Evolutionary conservation across 2,797 vertebrate genomes (phyloP), one percentile per base, ranked within the genome.

Genomic region (Parotocinclus haroldoi): DNA sequence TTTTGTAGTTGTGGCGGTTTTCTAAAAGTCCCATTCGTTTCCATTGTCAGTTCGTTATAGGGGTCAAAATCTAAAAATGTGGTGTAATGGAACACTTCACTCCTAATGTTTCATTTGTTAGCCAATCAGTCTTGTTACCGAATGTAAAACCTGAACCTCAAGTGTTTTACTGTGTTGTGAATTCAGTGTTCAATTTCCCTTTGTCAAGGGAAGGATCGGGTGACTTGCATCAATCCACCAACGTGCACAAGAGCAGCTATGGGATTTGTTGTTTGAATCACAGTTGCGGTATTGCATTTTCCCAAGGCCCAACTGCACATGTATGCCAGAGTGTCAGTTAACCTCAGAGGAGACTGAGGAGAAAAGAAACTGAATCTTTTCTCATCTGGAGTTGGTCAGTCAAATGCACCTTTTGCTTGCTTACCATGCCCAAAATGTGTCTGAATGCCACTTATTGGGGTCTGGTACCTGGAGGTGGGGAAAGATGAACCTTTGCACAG

Each of bases 401-500:
- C 36, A 56, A 64, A 60, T 81, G 86, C 78, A 83, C 81, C 84
- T 86, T 88, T 74, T 80, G 69, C 56, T 39, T 79, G 68, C 83
- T 85, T 76, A 76, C 67, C 75, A 79, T 82, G 79, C 72, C 48
- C 54, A 8, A 64, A 74, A 63, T 68, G 63, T 45, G 71, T n/a
- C 76, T 70, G 78, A 79, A 78, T 46, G 6, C 45, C 27, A 2
- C 2, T 5, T 27, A 27, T 6, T 12, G 45, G 7, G 13, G 6
- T 46, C 11, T 11, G 13, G 45, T 12, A 10, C 45, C 45, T 46
- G 3, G 45, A 13, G 10, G 45, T n/a, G 5, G 11, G 45, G n/a
- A 46, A 11, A 44, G 40, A 44, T 44, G 40, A 27, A 27, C 27
- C 27, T 5, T 27, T 27, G 27, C 5, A 27, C 2, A 5, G 27